Percentiles rank a stretch among this genome's conserved stretches.
Conservation (phyloP, 1,140 invertebrate genomes). For the Panagrolaimus sp. region DNA sequence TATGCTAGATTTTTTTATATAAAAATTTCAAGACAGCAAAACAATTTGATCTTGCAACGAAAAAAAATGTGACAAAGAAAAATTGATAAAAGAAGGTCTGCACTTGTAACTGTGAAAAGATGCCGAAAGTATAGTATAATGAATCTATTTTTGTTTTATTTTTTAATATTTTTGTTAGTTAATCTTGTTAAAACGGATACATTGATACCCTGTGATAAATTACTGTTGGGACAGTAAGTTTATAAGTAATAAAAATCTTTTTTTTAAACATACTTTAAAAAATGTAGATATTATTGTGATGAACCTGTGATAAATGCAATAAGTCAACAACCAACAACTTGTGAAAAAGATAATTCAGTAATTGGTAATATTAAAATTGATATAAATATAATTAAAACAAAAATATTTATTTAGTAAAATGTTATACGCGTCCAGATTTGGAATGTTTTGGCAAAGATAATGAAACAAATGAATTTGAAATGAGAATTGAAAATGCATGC, state of each 20-base stretch:
- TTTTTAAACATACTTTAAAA: no score
- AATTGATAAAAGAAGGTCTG: no score
- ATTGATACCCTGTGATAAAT: neutral
- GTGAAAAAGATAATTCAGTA: constrained; percentile 13
- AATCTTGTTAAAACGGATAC: neutral
- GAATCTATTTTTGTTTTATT: no score
- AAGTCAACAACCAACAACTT: neutral
- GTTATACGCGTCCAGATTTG: constrained; percentile 12
- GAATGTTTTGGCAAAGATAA: constrained; percentile 18
- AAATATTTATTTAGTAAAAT: constrained; percentile 16
- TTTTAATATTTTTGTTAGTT: no score
- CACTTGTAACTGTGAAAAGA: no score
- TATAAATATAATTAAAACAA: neutral
- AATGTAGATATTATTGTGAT: constrained; percentile 2
- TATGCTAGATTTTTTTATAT: no score
- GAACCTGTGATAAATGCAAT: neutral
- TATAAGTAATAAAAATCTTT: neutral
- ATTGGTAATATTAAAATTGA: neutral
- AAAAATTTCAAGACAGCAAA: no score
- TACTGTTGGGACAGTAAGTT: constrained; percentile 10
- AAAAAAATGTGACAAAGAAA: no score
- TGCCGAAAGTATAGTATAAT: no score
- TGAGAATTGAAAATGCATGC: constrained; percentile 26
- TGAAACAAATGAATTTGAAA: constrained; percentile 21
- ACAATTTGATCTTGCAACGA: no score